These are phyloP conservation scores for Centruroides sculpturatus DNA, from an alignment of 1,140 invertebrate species.

Conservation along the genomic window DNA sequence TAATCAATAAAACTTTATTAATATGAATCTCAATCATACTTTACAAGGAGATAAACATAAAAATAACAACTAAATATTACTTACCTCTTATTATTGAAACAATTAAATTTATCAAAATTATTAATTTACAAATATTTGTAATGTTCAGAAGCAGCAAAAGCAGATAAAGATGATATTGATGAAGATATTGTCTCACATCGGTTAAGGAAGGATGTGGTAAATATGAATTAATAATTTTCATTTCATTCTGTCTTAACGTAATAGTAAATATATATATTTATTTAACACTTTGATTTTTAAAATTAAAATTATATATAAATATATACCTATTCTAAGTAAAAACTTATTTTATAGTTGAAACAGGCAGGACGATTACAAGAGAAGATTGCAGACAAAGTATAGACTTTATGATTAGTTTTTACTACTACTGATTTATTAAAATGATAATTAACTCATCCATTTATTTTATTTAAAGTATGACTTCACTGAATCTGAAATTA, in stretches of 20 bases:
- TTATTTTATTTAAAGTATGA: slow-evolving; percentile 3
- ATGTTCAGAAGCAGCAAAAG: slow-evolving; percentile 44
- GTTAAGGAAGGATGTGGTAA: slow-evolving; percentile 56
- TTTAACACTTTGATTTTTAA: too few relatives aligned
- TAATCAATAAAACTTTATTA: too few relatives aligned
- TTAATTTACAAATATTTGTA: too few relatives aligned
- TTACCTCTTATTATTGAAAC: too few relatives aligned
- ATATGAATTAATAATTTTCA: slow-evolving; percentile 1
- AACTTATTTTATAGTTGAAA: slow-evolving; percentile 42
- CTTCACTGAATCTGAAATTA: background rate
- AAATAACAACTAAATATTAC: too few relatives aligned
- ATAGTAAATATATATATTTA: background rate
- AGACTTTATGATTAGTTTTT: background rate
- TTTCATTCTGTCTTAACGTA: background rate
- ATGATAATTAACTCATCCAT: background rate
- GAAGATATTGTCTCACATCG: slow-evolving; percentile 48
- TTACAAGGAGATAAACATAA: too few relatives aligned
- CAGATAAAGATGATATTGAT: slow-evolving; percentile 48
- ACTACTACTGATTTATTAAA: background rate
- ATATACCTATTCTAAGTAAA: too few relatives aligned
- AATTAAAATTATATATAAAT: too few relatives aligned
- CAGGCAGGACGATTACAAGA: slow-evolving; percentile 61
- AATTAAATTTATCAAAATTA: too few relatives aligned
- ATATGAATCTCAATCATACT: too few relatives aligned
- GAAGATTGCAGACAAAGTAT: slow-evolving; percentile 46